Evolutionary conservation across 2,888 invertebrate species (phyloP), one percentile per base, ranked within the genome.

Genomic region (Napeogenes sylphis): DNA sequence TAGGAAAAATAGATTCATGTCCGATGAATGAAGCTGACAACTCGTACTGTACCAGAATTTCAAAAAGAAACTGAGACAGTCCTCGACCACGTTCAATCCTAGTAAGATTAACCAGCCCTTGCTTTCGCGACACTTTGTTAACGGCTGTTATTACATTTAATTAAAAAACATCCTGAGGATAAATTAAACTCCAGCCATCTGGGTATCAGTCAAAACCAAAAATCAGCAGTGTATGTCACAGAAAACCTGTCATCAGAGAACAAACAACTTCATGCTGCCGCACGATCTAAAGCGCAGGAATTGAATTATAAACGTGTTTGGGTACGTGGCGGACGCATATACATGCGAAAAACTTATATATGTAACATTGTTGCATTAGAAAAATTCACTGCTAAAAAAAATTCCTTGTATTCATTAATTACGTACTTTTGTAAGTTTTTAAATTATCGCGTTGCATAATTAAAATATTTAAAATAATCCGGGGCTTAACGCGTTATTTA

Each of bases 201-300:
- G 2, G 70, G 71, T 38, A 65, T 72, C 2, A 67, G 63, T 0
- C 67, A 68, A 32, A 56, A 61, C 3, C 57, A 62, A 1, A 61
- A 61, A 13, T 56, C 58, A 14, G 63, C 72, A 2, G 61, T 74
- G 1, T 74, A 63, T 59, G 71, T 74, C 0, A 55, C 53, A 3
- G 73, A 73, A 59, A 71, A 75, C 51, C 61, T 74, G 3, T 66
- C 69, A 2, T 71, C 72, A 0, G 56, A 65, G 5, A 68, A 69
- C 8, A 74, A 72, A 58, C 53, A 64, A 3, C 58, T 76, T 5
- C 73, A 73, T 57, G 76, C 76, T 13, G 72, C 72, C 12, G 69
- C 73, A 5, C 56, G 74, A 2, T 56, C 13, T 6, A 68, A 62
- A 45, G 70, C 72, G 4, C 71, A 66, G 58, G 71, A 74, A 45